Evolutionary conservation across 1,140 invertebrate genomes (phyloP).

Genomic region (Melipona quadrifasciata): DNA sequence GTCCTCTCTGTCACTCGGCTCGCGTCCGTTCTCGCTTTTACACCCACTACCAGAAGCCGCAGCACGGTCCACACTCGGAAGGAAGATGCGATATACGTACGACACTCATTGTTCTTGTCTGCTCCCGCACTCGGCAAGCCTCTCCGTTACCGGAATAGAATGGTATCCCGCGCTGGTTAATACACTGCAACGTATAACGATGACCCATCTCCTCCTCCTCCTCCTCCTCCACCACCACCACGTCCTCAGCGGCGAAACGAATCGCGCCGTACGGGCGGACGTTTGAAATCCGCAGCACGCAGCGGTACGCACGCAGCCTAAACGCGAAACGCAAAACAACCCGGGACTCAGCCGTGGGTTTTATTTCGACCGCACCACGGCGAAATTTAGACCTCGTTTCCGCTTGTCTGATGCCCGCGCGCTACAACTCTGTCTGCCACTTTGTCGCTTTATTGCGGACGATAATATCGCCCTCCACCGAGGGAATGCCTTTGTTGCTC

Average conservation of each 20-base stretch:
- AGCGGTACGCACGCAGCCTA: background rate
- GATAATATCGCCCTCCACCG: background rate
- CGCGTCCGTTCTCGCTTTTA: conserved; percentile 28
- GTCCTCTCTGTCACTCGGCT: conserved; percentile 48
- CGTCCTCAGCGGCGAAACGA: conserved; percentile 1
- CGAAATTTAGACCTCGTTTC: conserved; percentile 37
- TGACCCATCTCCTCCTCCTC: conserved; percentile 41
- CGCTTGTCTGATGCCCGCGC: background rate
- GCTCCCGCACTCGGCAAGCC: conserved; percentile 59
- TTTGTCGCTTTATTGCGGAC: background rate
- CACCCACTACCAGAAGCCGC: conserved; percentile 69
- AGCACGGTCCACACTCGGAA: background rate
- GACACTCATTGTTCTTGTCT: conserved; percentile 81
- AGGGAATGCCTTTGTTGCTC: background rate
- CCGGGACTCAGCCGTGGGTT: background rate
- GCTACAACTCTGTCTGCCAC: background rate
- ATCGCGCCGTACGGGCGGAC: conserved; percentile 37
- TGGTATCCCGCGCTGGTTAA: conserved; percentile 69
- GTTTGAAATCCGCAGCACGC: conserved; percentile 33
- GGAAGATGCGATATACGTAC: conserved; percentile 67
- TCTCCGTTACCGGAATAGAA: conserved; percentile 76
- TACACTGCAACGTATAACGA: conserved; percentile 59
- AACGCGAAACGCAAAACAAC: conserved; percentile 33
- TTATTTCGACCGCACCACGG: background rate
- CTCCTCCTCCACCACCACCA: too few relatives aligned